These are phyloP conservation scores for Vicugna pacos DNA, from an alignment of 2,113 vertebrate genomes.

Conservation along the genomic window DNA sequence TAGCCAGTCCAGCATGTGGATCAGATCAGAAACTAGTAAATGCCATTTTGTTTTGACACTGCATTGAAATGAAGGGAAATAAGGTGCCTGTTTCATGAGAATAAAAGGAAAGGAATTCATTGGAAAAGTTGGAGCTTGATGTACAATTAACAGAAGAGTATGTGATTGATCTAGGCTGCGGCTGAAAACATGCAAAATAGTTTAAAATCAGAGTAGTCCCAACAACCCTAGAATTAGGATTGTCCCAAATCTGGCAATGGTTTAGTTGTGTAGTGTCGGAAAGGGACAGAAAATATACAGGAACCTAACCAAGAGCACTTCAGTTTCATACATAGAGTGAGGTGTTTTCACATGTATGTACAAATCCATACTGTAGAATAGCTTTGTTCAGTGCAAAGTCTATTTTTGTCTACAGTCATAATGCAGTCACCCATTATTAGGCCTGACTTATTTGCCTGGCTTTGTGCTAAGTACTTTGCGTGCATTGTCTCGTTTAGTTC, in stretches of 20 bases:
- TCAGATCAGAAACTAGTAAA: slow-evolving; percentile 71
- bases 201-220: background rate
- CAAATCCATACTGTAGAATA: background rate
- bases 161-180: background rate
- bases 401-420: background rate
- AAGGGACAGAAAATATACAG: background rate
- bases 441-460: background rate
- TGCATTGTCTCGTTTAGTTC: slow-evolving; percentile 10
- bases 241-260: background rate
- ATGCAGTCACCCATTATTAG: background rate
- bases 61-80: slow-evolving; percentile 58
- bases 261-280: slow-evolving; percentile 25
- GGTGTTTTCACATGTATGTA: background rate
- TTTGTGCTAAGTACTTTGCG: slow-evolving; percentile 39
- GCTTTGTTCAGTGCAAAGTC: slow-evolving; percentile 1
- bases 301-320: background rate
- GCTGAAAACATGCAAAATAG: slow-evolving; percentile 4
- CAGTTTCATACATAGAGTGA: background rate
- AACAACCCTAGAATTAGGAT: background rate
- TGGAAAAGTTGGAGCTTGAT: slow-evolving; percentile 20
- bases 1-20: slow-evolving; percentile 57
- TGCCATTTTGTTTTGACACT: slow-evolving; percentile 73
- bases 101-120: slow-evolving; percentile 57
- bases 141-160: slow-evolving; percentile 46
- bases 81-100: slow-evolving; percentile 59